phyloP scores from a whole-genome alignment of 2,113 vertebrate species.

The Rana temporaria region DNA sequence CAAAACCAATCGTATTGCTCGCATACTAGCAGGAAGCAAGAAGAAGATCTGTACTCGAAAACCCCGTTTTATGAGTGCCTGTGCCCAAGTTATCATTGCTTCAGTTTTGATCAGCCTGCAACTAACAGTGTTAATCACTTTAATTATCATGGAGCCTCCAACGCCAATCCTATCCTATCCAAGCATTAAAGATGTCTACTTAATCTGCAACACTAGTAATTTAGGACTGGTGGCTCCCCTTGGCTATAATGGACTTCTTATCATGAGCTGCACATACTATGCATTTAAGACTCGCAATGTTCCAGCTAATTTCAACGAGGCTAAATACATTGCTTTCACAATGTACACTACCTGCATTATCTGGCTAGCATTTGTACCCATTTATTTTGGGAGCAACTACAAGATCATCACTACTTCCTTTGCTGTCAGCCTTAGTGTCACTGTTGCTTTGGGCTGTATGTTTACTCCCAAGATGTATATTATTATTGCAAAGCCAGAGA shows the following conservation, averaged over 20 bases:
- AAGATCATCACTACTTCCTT: constrained; percentile 99
- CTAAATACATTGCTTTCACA: constrained; percentile 98
- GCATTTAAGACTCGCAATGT: constrained; percentile 99
- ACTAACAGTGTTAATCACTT: constrained; percentile 87
- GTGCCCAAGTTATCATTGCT: constrained; percentile 95
- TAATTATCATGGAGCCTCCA: constrained; percentile 95
- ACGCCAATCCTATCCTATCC: constrained; percentile 95
- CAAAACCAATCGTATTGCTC: constrained; percentile 97
- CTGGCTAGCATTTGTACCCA: constrained; percentile 98
- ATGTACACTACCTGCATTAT: constrained; percentile 99
- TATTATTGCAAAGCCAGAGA: constrained; percentile 97
- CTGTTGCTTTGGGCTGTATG: constrained; percentile 97
- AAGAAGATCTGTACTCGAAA: constrained; percentile 99
- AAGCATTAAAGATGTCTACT: constrained; percentile 93
- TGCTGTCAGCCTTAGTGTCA: constrained; percentile 96
- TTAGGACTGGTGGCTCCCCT: constrained; percentile 93
- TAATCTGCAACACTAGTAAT: constrained; percentile 98
- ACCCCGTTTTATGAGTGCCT: constrained; percentile 97
- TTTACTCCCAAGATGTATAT: constrained; percentile 99
- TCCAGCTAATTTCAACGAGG: constrained; percentile 98
- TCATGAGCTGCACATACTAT: constrained; percentile 98
- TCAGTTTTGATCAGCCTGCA: constrained; percentile 93
- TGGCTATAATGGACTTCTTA: constrained; percentile 96
- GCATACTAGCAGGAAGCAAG: constrained; percentile 97
- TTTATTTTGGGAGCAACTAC: constrained; percentile 99